Conservation (phyloP, 2,888 invertebrate species). For the Yponomeuta plumbellus region DNA sequence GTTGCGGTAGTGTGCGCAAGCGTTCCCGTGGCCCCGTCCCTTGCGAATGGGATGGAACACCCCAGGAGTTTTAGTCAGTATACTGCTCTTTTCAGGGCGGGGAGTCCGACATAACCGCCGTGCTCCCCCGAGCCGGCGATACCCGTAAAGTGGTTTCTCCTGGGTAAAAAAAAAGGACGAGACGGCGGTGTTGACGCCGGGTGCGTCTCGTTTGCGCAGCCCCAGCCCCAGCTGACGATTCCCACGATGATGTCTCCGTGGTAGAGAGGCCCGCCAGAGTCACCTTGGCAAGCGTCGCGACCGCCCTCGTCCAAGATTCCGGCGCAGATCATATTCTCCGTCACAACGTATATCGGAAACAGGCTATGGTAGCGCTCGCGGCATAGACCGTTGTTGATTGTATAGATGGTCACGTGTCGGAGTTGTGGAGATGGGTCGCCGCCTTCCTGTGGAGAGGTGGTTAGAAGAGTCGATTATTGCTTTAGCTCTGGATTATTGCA, state of each 20-base stretch:
- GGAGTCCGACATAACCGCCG: too few species aligned
- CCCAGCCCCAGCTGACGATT: constrained; percentile 62
- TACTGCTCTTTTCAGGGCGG: too few species aligned
- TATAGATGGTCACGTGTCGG: constrained; percentile 39
- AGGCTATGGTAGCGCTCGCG: constrained; percentile 33
- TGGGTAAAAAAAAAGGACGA: too few species aligned
- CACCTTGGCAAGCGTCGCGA: constrained; percentile 55
- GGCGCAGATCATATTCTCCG: constrained; percentile 50
- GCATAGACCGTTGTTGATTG: constrained; percentile 43
- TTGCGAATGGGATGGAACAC: too few species aligned
- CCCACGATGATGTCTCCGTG: constrained; percentile 51
- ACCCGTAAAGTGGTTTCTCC: too few species aligned
- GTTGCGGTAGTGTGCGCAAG: too few species aligned
- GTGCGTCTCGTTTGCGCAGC: constrained; percentile 50
- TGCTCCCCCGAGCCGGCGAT: too few species aligned
- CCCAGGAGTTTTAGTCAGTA: too few species aligned
- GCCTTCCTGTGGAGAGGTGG: constrained; percentile 29
- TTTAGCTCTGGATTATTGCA: too few species aligned
- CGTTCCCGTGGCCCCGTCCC: too few species aligned
- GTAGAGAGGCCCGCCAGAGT: constrained; percentile 69
- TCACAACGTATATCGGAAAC: constrained; percentile 22
- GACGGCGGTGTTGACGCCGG: constrained; percentile 64
- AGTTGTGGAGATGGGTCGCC: constrained; percentile 32
- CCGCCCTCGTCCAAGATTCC: constrained; percentile 37
- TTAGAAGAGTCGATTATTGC: too few species aligned